Base-by-base conservation (phyloP, 2,888 invertebrate species). In the Muscina levida region DNA sequence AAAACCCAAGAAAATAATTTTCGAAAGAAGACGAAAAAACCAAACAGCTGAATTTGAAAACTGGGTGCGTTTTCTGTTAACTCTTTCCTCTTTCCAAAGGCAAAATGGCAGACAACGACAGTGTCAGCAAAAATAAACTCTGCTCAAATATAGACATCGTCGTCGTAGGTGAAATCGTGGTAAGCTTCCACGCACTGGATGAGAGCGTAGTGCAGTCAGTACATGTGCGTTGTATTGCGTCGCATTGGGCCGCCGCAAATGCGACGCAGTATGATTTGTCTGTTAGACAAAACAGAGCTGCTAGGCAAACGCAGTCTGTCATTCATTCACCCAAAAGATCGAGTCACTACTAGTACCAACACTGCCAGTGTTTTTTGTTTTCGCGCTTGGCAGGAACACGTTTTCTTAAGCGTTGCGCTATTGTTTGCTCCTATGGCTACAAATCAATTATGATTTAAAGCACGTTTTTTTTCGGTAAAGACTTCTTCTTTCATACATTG, bases 361-460 rank as follows among this genome's bases (percentile, higher is more conserved):
- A 31, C 8, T 31, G 31, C 31, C 31, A 31, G 31, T 31, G 31
- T 59, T 37, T 22, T 15, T n/a, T 59, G 62, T 22, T 62, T 26
- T 62, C 62, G 22, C 42, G 17, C 19, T n/a, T n/a, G n/a, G n/a
- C n/a, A n/a, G 62, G 2, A 62, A 62, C 62, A 62, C 22, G 62
- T 62, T 62, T 62, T 39, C n/a, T 42, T 42, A 42, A 39, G 62
- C 62, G 62, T 62, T 62, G 62, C 42, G 31, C 10, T 11, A 5
- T 53, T 53, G 39, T 59, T 37, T 59, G 37, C 39, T 17, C 39
- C 59, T 19, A 39, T 19, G 59, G 39, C 37, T 73, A 74, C 77
- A 77, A 77, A 77, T 81, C 80, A 81, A 81, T 81, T 81, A 77
- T 81, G 77, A 81, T 81, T 81, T 81, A 72, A 81, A 81, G 77